A percentile compares a stretch with the other conserved stretches of the same genome.
Conservation (phyloP, 2,113 vertebrate species). For the Felis catus region F.catus_Fca126_mat1.0 CM031418.1:118572501-118573000, state of each 20-base stretch:
- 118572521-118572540: background rate
- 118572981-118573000: background rate
- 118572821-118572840: slow-evolving; percentile 21
- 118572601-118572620: background rate
- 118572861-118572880: background rate
- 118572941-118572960: slow-evolving; percentile 26
- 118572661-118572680: background rate
- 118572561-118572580: slow-evolving; percentile 31
- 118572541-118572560: background rate
- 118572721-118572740: background rate
- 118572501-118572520: background rate
- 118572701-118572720: background rate
- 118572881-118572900: background rate
- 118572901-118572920: slow-evolving; percentile 3
- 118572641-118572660: background rate
- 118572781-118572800: background rate
- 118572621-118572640: background rate
- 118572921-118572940: background rate
- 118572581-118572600: slow-evolving; percentile 5
- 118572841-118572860: background rate
- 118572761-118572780: background rate
- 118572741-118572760: background rate
- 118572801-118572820: background rate
- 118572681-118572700: background rate
- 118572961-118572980: background rate